A percentile compares a stretch with the other conserved stretches of the same genome.
Conservation (phyloP, 37 sponge, comb jelly and placozoan genomes). For the Eunapius fragilis region DNA sequence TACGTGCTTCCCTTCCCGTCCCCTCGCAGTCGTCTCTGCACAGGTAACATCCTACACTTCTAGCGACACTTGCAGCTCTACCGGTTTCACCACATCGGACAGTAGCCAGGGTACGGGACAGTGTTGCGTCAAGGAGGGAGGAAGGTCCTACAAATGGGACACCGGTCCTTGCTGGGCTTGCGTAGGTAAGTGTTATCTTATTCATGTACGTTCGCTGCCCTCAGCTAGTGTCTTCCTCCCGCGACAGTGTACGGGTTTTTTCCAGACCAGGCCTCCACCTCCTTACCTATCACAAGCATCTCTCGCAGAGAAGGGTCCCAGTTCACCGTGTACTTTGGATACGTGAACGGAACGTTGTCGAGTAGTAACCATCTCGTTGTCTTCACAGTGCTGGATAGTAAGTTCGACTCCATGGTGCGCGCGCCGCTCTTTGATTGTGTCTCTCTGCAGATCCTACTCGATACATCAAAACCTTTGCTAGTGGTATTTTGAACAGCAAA, state of each 20-base stretch:
- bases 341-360: neutral
- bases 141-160: neutral
- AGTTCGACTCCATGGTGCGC: neutral
- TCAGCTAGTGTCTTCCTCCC: neutral
- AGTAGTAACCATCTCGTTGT: neutral
- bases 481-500: neutral
- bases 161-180: neutral
- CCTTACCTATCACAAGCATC: neutral
- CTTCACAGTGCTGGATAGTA: neutral
- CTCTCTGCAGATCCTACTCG: neutral
- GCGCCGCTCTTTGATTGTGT: neutral
- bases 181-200: neutral
- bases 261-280: neutral
- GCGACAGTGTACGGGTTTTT: neutral
- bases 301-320: neutral
- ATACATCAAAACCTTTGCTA: neutral
- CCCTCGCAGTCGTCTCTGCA: neutral
- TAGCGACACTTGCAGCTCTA: neutral
- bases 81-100: neutral
- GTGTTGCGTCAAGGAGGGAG: neutral
- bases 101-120: neutral
- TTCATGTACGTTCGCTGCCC: neutral
- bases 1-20: neutral
- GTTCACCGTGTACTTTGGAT: neutral
- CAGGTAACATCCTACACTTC: neutral